phyloP scores from a whole-genome alignment of 2,888 invertebrate species.

The Pseudanteris insignis region DNA sequence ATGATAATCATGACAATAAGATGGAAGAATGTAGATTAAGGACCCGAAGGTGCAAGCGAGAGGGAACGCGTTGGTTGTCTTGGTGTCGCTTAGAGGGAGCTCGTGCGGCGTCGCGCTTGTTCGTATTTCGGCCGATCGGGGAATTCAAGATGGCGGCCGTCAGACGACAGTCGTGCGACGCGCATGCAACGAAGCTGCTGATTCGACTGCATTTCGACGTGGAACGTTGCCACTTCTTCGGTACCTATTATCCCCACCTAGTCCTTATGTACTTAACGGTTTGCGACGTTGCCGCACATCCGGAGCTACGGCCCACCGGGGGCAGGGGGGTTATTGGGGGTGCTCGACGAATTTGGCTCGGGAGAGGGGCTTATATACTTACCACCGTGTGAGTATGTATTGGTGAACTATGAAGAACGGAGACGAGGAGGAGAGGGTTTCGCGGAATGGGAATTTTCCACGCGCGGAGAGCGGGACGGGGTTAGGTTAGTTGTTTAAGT shows the following conservation, averaged over 20 bases:
- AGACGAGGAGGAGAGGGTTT: constrained; percentile 39
- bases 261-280: constrained; percentile 59
- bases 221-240: constrained; percentile 64
- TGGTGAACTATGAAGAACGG: constrained; percentile 8
- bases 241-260: constrained; percentile 40
- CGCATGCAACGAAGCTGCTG: constrained; percentile 49
- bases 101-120: constrained; percentile 17
- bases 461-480: constrained; percentile 50
- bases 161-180: constrained; percentile 3
- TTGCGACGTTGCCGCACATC: constrained; percentile 66
- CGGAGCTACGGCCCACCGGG: constrained; percentile 51
- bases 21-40: background rate
- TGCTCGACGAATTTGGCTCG: constrained; percentile 41
- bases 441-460: constrained; percentile 62
- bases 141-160: constrained; percentile 18
- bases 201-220: constrained; percentile 62
- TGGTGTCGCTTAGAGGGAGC: constrained; percentile 28
- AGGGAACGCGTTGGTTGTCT: constrained; percentile 27
- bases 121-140: constrained; percentile 12
- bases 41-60: constrained; percentile 14
- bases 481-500: constrained; percentile 46
- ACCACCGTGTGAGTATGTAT: constrained; percentile 9
- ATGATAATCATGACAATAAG: background rate
- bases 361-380: constrained; percentile 54
- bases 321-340: constrained; percentile 1